Base-by-base conservation (phyloP, 2,888 invertebrate species). In the Euproctis similis region DNA sequence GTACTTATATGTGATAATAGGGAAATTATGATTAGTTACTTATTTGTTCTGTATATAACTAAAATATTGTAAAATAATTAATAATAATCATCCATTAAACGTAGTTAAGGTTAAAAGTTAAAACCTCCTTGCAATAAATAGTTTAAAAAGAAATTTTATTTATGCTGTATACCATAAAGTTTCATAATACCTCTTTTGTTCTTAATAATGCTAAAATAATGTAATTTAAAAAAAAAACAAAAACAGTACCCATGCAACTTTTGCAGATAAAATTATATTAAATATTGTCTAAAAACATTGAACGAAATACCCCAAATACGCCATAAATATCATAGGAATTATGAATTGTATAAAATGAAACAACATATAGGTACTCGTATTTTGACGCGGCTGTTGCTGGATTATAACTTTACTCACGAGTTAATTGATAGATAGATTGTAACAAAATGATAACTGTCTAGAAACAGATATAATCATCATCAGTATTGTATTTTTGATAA, bases 1-100 rank as follows among this genome's bases (percentile, higher is more conserved):
- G 80, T 82, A 81, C 77, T 80, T 80, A 80, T n/a, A n/a, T 82
- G 82, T 82, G 82, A 82, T 82, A 82, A 71, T 77, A 74, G 65
- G 56, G 58, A 63, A 62, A 65, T 69, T 65, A 62, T 41, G 34
- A 34, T 65, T 71, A 70, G 65, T 71, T 72, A 77, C 67, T 74
- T 74, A 67, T 45, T 64, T 62, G 62, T 56, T 56, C 57, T 80
- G 77, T 80, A 74, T 61, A 78, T 77, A 76, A 66, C 58, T 58
- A 57, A 54, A 59, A 31, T 59, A 63, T 61, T 68, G 55, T 70
- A 66, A 59, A 58, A 52, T 62, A 63, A 41, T 24, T 36, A 8
- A 57, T 56, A 49, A 53, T 51, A 49, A 46, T 41, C 48, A 51
- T 53, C 41, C 49, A 39, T 50, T 52, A 42, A 35, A 52, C 53